Percentiles rank a stretch among this genome's conserved stretches.
Evolutionary conservation across 2,888 invertebrate species (phyloP).

Genomic region (Philereme vetulata): DNA sequence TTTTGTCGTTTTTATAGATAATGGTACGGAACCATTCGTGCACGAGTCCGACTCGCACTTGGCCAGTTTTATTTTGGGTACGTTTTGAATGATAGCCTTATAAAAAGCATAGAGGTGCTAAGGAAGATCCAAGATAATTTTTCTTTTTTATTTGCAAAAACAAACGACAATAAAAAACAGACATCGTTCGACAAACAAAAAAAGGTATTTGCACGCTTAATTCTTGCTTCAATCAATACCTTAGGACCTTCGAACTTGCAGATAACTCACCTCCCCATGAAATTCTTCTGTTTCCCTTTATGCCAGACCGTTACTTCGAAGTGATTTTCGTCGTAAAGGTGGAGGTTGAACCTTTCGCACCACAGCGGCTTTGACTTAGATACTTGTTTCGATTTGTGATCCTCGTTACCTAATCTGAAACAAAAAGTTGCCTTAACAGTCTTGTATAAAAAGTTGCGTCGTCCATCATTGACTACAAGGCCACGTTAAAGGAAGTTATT

Average conservation of each 20-base stretch:
- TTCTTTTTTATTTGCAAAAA: too few relatives aligned
- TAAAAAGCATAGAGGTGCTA: too few relatives aligned
- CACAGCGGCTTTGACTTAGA: constrained; percentile 68
- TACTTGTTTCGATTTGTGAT: constrained; percentile 73
- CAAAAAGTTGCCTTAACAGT: constrained; percentile 15
- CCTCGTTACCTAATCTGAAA: constrained; percentile 69
- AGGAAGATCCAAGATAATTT: too few relatives aligned
- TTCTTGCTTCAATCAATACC: too few relatives aligned
- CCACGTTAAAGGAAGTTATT: neutral
- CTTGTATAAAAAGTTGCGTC: neutral
- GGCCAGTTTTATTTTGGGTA: too few relatives aligned
- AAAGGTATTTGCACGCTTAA: too few relatives aligned
- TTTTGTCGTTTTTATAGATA: too few relatives aligned
- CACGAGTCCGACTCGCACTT: too few relatives aligned
- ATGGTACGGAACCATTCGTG: too few relatives aligned
- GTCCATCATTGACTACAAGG: neutral
- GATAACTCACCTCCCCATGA: constrained; percentile 70
- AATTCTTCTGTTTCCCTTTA: constrained; percentile 75
- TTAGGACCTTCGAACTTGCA: neutral
- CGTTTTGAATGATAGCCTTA: too few relatives aligned
- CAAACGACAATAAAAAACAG: too few relatives aligned
- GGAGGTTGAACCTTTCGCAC: constrained; percentile 74
- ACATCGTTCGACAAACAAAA: too few relatives aligned
- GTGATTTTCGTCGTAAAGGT: constrained; percentile 66
- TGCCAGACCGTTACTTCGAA: constrained; percentile 75